These are phyloP conservation scores for Sternotherus odoratus DNA, from an alignment of 2,797 vertebrate genomes.

Conservation along the genomic window DNA sequence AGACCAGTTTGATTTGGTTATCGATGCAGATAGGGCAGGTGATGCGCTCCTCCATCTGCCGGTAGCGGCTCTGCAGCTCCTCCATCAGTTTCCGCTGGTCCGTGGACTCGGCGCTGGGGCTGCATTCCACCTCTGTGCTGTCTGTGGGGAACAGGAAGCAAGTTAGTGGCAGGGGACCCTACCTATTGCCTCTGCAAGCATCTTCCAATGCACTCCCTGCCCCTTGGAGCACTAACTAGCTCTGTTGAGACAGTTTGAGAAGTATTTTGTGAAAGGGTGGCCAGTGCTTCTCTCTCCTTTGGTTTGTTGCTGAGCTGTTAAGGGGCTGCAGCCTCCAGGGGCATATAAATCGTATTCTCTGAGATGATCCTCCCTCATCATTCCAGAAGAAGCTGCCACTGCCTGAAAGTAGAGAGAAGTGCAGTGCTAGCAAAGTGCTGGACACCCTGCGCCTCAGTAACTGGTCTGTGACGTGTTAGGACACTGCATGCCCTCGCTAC, in stretches of 20 bases:
- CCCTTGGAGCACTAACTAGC: neutral
- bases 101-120: constrained; percentile 84
- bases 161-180: neutral
- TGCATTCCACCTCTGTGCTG: constrained; percentile 93
- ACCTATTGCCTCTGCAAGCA: neutral
- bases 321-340: neutral
- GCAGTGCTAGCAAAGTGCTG: neutral
- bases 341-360: neutral
- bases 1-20: constrained; percentile 97
- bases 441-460: neutral
- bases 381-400: neutral
- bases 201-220: neutral
- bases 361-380: neutral
- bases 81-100: constrained; percentile 96
- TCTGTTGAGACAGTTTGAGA: neutral
- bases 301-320: neutral
- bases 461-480: neutral
- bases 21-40: constrained; percentile 99
- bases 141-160: constrained; percentile 79
- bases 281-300: neutral
- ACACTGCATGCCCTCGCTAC: neutral
- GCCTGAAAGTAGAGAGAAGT: neutral
- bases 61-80: constrained; percentile 96
- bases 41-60: constrained; percentile 99
- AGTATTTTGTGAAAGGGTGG: neutral